Base-by-base conservation (phyloP, 2,888 invertebrate species). In the Ormyrus rosae region DNA sequence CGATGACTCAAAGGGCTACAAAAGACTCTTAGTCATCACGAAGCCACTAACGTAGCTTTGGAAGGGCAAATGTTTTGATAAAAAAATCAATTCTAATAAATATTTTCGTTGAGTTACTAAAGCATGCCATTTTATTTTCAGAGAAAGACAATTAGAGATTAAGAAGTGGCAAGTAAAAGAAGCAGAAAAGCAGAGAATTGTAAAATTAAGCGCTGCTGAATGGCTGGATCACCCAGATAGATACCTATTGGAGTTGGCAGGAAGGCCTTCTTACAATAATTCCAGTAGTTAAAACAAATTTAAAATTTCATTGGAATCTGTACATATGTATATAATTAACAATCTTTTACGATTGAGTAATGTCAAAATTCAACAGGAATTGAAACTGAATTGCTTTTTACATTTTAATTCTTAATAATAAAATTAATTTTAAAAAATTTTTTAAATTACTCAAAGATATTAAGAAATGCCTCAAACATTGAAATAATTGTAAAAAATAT, bases 191-290 rank as follows among this genome's bases (percentile, higher is more conserved):
- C 96, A 96, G 86, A 92, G 96, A 74, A 94, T 95, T 87, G 96
- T 98, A 8, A 98, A 98, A 89, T 91, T 98, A 81, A 96, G 95
- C 13, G 95, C 97, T 0, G 94, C 96, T 34, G 98, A 98, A 89
- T 99, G 98, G 98, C 93, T 97, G 88, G 98, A 98, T 89, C 97
- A 98, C 92, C 98, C 98, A 0, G 98, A 99, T 92, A 94, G 98
- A 78, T 97, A 98, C 90, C 93, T 98, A 70, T 91, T 98, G 82
- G 96, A 97, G 90, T 92, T 98, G 88, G 97, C 96, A 2, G 98
- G 97, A 11, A 92, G 96, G 48, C 94, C 95, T 76, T 95, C 95
- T 87, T 96, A 96, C 91, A 95, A 95, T 91, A 95, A 94, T 90
- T 93, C 93, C 5, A 93, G 93, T 87, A 93, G 83, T 72, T 85